Conservation (phyloP, 2,113 vertebrate genomes). For the Eupsittula cactorum region DNA sequence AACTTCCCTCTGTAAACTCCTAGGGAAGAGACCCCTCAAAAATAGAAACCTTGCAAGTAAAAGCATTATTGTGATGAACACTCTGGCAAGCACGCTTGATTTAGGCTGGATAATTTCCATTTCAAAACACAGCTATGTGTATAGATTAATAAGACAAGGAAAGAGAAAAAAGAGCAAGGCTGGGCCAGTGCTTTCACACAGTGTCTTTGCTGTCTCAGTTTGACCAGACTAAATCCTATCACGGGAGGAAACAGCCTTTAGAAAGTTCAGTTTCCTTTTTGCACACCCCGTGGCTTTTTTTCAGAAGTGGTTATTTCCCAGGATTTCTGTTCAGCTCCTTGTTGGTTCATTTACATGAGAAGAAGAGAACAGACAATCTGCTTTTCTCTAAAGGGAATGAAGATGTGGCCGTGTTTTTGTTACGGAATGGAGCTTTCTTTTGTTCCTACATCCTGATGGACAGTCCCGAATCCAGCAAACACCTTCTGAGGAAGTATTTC, state of each 20-base stretch:
- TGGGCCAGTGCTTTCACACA: background rate
- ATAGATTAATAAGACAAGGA: background rate
- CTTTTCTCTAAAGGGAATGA: slow-evolving; percentile 80
- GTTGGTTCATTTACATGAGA: background rate
- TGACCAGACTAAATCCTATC: background rate
- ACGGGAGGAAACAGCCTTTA: slow-evolving; percentile 14
- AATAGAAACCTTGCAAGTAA: background rate
- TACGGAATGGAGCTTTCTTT: slow-evolving; percentile 90
- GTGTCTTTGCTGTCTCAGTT: slow-evolving; percentile 11
- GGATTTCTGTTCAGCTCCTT: slow-evolving; percentile 50
- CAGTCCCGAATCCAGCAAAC: slow-evolving; percentile 83
- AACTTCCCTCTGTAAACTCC: background rate
- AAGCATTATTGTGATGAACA: slow-evolving; percentile 7
- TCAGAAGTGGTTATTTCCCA: slow-evolving; percentile 53
- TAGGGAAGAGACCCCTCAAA: background rate
- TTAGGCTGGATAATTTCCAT: background rate
- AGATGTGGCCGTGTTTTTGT: slow-evolving; percentile 86
- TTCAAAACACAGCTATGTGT: slow-evolving; percentile 40
- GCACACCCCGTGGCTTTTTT: background rate
- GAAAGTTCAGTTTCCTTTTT: slow-evolving; percentile 10
- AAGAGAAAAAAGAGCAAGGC: background rate
- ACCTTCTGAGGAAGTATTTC: slow-evolving; percentile 83
- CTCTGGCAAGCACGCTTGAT: background rate
- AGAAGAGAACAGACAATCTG: background rate
- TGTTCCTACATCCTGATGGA: slow-evolving; percentile 94